Base-by-base conservation (phyloP, 1,140 invertebrate genomes). In the Hyphantria cunea region DNA sequence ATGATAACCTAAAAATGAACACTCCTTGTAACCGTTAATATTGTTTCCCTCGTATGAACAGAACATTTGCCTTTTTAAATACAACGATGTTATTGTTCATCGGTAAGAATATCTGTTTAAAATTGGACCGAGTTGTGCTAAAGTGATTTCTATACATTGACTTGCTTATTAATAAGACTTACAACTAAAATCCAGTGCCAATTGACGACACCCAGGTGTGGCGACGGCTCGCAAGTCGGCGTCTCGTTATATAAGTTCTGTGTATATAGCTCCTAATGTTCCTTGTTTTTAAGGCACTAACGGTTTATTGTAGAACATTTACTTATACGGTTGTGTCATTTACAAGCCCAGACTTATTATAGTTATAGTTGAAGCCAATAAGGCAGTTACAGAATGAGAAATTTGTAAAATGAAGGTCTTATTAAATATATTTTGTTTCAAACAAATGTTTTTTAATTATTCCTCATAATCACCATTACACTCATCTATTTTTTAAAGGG, bases 401-500 rank as follows among this genome's bases (percentile, higher is more conserved):
- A 85, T 83, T 84, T 84, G 82, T 87, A 84, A 80, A 76, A 84
- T 74, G 80, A 82, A 86, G 80, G 82, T 86, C 80, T 83, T 86
- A 86, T 84, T 86, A 88, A 88, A 88, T 86, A 88, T 88, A 88
- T 86, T 88, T 88, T 88, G 83, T 88, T 88, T 88, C 85, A 78
- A 74, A 65, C 14, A 34, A 48, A 10, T 62, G 61, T 62, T 72
- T 72, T 76, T 59, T 48, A 37, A 1, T 44, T 44, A 7, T 37
- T 37, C 41, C 11, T 13, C 41, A 44, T 44, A 0, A 12, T 44
- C 41, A n/a, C n/a, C n/a, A n/a, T n/a, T n/a, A n/a, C n/a, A n/a
- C n/a, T n/a, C n/a, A n/a, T n/a, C n/a, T n/a, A n/a, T n/a, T n/a
- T n/a, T n/a, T n/a, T n/a, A n/a, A n/a, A n/a, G n/a, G n/a, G n/a